These are phyloP conservation scores for Frankliniella intonsa DNA, from an alignment of 2,888 invertebrate species.

Conservation along the genomic window DNA sequence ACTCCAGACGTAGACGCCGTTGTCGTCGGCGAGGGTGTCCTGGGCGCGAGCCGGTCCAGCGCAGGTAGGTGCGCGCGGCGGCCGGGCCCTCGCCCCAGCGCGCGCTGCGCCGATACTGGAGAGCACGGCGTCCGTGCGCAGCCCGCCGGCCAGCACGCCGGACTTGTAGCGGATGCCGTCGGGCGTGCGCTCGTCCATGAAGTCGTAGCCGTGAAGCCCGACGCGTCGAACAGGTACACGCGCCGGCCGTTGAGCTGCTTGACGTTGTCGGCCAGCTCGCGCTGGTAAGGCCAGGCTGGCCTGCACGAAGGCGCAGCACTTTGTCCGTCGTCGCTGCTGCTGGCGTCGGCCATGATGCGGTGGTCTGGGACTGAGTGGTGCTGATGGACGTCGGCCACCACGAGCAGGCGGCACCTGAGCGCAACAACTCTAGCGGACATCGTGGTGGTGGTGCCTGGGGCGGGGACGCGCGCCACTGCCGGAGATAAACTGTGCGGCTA, in stretches of 20 bases:
- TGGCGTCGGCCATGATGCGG: neutral
- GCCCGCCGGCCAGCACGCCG: neutral
- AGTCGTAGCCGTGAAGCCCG: neutral
- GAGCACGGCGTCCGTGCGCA: neutral
- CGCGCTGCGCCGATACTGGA: neutral
- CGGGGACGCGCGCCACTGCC: too few species aligned
- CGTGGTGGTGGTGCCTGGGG: neutral
- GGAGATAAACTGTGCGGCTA: neutral
- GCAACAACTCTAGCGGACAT: neutral
- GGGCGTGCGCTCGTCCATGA: neutral
- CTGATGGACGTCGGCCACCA: too few species aligned
- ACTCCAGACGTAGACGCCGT: neutral
- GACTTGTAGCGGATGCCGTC: neutral
- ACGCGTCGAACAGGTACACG: constrained; percentile 12
- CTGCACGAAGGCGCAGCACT: neutral
- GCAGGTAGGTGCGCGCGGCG: neutral
- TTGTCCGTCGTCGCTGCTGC: neutral
- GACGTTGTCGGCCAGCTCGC: neutral
- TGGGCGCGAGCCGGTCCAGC: neutral
- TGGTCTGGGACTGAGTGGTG: neutral
- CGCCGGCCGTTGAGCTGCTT: neutral
- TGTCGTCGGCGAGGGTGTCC: neutral
- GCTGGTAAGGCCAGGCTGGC: neutral
- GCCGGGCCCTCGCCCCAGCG: neutral
- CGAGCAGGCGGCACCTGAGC: neutral